phyloP scores from a whole-genome alignment of 2,113 vertebrate species.

The Platycercus adscitus region DNA sequence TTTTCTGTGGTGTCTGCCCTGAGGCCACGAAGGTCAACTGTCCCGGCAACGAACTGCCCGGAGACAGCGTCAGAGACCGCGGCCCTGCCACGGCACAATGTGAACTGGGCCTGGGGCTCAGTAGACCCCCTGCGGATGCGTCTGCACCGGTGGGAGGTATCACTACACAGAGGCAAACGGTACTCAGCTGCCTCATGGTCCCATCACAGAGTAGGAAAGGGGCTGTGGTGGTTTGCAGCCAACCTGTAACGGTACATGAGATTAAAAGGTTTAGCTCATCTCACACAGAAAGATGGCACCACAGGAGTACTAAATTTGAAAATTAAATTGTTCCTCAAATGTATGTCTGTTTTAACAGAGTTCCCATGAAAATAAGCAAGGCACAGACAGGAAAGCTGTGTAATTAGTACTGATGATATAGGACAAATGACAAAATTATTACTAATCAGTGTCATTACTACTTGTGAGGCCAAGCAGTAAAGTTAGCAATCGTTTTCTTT shows the following conservation, averaged over 20 bases:
- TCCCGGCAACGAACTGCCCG: neutral
- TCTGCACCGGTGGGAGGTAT: neutral
- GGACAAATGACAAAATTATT: neutral
- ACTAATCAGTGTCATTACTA: neutral
- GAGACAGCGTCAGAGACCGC: neutral
- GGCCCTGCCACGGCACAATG: neutral
- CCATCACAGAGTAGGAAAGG: neutral
- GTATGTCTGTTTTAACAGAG: neutral
- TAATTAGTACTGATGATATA: neutral
- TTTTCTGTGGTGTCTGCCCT: neutral
- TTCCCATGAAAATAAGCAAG: neutral
- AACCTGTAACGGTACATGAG: neutral
- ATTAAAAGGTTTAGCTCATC: neutral
- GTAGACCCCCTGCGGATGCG: no score
- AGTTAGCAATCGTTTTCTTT: neutral
- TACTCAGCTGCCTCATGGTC: neutral
- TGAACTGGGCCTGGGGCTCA: neutral
- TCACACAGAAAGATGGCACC: neutral
- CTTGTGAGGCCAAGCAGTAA: neutral
- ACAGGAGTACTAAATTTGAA: neutral
- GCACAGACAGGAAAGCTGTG: neutral
- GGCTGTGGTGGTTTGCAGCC: neutral
- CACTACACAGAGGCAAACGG: accelerated
- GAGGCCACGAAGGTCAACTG: neutral
- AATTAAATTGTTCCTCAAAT: neutral